Evolutionary conservation across 2,797 vertebrate species (phyloP).

Genomic region (Pseudochromis fuscus): DNA sequence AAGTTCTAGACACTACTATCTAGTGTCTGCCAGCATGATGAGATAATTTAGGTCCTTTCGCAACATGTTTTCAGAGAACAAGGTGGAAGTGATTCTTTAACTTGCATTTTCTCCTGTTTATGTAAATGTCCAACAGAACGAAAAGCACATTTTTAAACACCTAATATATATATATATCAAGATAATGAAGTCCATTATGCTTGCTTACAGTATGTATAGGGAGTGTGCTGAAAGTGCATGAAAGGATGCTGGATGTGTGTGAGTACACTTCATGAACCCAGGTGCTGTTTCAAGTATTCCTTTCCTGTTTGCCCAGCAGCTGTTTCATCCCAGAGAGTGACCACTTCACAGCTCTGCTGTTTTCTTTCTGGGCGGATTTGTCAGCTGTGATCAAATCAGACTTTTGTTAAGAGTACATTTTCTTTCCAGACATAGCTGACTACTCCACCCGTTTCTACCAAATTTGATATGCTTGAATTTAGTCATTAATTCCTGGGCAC

Average conservation of each 20-base stretch:
- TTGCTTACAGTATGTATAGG: conserved; percentile 16
- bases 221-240: conserved; percentile 49
- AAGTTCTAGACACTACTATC: conserved; percentile 27
- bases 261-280: conserved; percentile 60
- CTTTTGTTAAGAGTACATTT: conserved; percentile 70
- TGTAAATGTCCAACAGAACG: not conserved
- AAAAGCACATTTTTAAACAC: not conserved
- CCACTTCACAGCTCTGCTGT: conserved; percentile 76
- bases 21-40: conserved; percentile 40
- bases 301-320: conserved; percentile 75
- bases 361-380: conserved; percentile 77
- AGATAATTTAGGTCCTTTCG: conserved; percentile 42
- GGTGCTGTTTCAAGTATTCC: conserved; percentile 74
- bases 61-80: conserved; percentile 28
- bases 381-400: conserved; percentile 73
- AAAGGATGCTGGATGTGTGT: conserved; percentile 60
- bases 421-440: conserved; percentile 67
- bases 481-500: conserved; percentile 56
- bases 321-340: conserved; percentile 68
- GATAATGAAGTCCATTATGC: not conserved
- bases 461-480: conserved; percentile 64
- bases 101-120: not conserved
- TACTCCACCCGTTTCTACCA: conserved; percentile 54
- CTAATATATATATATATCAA: not conserved
- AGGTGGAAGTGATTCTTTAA: conserved; percentile 14